These are phyloP conservation scores for Microtus montanus DNA, from an alignment of 2,113 vertebrate species.

Conservation along the genomic window DNA sequence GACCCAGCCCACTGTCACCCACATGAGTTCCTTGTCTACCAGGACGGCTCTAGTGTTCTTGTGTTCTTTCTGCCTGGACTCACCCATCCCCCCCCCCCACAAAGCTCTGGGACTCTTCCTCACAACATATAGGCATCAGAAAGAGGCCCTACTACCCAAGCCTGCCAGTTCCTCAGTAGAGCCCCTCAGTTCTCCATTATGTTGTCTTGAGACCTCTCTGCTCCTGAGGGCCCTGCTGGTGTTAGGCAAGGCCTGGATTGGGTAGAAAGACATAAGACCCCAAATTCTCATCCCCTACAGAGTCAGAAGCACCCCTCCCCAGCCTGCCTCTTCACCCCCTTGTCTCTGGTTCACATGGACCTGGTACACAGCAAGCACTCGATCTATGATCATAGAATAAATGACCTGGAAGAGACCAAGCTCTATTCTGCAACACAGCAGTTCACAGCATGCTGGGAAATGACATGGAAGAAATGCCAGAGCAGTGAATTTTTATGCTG, in stretches of 20 bases:
- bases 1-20: not conserved
- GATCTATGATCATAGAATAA: not conserved
- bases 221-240: not conserved
- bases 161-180: not conserved
- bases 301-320: not conserved
- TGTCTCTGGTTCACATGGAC: not conserved
- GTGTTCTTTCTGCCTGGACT: not conserved
- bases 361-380: not conserved
- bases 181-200: not conserved
- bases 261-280: not conserved
- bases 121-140: too few relatives aligned
- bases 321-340: not conserved
- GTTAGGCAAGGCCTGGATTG: not conserved
- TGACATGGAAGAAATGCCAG: not conserved
- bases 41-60: not conserved
- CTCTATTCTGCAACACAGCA: not conserved
- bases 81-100: not conserved
- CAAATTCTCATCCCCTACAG: not conserved
- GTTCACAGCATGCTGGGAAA: not conserved
- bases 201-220: not conserved
- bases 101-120: not conserved
- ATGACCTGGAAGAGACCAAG: not conserved
- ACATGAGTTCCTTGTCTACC: not conserved
- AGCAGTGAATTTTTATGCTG: not conserved
- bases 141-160: not conserved